Evolutionary conservation across 1,140 invertebrate species (phyloP).

Genomic region (Solenopsis invicta): DNA sequence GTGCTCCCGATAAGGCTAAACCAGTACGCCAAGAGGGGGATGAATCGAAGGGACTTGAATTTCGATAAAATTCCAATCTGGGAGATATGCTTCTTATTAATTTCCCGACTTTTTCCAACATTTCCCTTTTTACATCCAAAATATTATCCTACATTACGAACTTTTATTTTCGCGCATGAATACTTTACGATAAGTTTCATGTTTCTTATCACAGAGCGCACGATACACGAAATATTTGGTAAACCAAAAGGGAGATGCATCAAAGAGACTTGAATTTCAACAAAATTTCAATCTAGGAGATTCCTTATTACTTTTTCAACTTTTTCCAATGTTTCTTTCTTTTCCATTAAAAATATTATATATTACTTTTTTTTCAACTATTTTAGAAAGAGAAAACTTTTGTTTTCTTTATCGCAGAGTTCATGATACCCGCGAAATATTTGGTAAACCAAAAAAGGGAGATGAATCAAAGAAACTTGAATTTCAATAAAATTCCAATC

Average conservation of each 20-base stretch:
- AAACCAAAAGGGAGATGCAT: not conserved
- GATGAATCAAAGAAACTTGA: slow-evolving; percentile 17
- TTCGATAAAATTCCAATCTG: slow-evolving; percentile 63
- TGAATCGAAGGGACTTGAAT: slow-evolving; percentile 40
- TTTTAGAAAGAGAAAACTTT: too few species aligned
- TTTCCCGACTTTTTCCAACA: not conserved
- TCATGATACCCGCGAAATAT: not conserved
- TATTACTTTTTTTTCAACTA: too few species aligned
- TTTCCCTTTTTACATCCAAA: not conserved
- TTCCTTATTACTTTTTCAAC: slow-evolving; percentile 3
- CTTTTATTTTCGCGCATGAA: not conserved
- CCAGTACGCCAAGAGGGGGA: slow-evolving; percentile 28
- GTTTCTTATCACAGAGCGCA: not conserved
- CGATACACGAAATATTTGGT: not conserved
- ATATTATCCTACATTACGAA: not conserved
- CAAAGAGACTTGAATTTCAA: slow-evolving; percentile 54
- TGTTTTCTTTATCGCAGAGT: too few species aligned
- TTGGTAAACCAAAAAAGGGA: not conserved
- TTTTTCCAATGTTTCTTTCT: not conserved
- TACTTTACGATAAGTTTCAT: not conserved
- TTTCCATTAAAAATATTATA: not conserved
- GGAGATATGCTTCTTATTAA: slow-evolving; percentile 32
- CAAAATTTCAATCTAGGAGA: slow-evolving; percentile 53
- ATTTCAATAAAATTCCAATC: slow-evolving; percentile 63
- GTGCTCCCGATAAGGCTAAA: slow-evolving; percentile 78